phyloP scores from a whole-genome alignment of 2,113 vertebrate genomes.

The Thinocorus orbignyianus region DNA sequence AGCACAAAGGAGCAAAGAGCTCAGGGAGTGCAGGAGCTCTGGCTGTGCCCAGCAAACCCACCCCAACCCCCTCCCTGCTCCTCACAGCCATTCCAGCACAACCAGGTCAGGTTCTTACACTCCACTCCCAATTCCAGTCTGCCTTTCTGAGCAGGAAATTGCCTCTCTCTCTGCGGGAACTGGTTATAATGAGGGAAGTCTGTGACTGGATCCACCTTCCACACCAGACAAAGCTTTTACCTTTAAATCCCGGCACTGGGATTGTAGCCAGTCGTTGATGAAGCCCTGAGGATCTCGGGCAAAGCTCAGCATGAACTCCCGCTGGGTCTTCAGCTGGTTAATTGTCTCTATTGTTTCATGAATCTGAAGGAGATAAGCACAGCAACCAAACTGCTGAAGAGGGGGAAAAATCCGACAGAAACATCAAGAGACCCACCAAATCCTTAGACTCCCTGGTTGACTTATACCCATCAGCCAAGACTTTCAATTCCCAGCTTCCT shows the following conservation, averaged over 20 bases:
- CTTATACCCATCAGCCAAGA: background rate
- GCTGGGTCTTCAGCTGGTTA: constrained; percentile 99
- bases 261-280: constrained; percentile 99
- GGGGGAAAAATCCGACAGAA: background rate
- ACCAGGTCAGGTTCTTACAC: background rate
- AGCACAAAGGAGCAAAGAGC: background rate
- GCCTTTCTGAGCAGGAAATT: background rate
- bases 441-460: background rate
- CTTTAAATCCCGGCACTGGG: constrained; percentile 98
- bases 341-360: constrained; percentile 99
- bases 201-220: background rate
- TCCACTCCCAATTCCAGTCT: background rate
- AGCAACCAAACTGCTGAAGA: background rate
- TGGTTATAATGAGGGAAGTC: background rate
- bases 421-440: background rate
- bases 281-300: constrained; percentile 98
- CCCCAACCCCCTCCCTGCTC: background rate
- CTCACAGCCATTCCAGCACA: background rate
- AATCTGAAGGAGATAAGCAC: constrained; percentile 78
- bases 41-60: background rate
- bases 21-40: background rate
- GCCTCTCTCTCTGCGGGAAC: constrained; percentile 3
- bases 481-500: background rate
- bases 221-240: constrained; percentile 67
- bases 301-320: constrained; percentile 99